Conservation (phyloP, 2,888 invertebrate genomes). For the Andrena chrysosceles region DNA sequence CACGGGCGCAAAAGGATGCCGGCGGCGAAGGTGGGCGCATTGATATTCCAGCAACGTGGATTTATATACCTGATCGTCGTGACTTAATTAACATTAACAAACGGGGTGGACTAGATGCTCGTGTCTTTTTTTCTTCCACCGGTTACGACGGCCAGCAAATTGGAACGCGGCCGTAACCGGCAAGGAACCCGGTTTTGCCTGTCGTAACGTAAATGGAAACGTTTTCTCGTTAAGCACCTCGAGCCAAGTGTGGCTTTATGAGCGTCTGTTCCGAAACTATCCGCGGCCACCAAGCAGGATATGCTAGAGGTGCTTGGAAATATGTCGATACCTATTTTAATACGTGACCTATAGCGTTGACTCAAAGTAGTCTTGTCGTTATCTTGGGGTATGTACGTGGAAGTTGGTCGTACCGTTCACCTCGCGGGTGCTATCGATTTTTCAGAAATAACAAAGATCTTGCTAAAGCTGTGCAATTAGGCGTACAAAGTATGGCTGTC, state of each 20-base stretch:
- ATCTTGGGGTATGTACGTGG: neutral
- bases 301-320: neutral
- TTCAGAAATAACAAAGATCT: conserved; percentile 13
- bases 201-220: conserved; percentile 27
- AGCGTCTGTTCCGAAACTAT: neutral
- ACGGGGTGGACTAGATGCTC: neutral
- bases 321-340: conserved; percentile 38
- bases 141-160: neutral
- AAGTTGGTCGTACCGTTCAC: conserved; percentile 26
- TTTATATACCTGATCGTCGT: neutral
- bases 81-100: conserved; percentile 45
- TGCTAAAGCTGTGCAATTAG: neutral
- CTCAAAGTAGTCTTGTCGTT: neutral
- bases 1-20: neutral
- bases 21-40: conserved; percentile 10
- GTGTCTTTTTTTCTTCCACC: neutral
- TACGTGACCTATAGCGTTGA: conserved; percentile 18
- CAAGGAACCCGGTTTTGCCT: neutral
- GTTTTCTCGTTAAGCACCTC: conserved; percentile 28
- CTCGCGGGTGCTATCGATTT: conserved; percentile 35
- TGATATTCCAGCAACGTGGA: conserved; percentile 31
- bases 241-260: neutral
- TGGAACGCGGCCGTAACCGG: neutral
- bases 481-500: neutral
- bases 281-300: neutral